Conservation (phyloP, 2,113 vertebrate genomes). For the Nesoenas mayeri region DNA sequence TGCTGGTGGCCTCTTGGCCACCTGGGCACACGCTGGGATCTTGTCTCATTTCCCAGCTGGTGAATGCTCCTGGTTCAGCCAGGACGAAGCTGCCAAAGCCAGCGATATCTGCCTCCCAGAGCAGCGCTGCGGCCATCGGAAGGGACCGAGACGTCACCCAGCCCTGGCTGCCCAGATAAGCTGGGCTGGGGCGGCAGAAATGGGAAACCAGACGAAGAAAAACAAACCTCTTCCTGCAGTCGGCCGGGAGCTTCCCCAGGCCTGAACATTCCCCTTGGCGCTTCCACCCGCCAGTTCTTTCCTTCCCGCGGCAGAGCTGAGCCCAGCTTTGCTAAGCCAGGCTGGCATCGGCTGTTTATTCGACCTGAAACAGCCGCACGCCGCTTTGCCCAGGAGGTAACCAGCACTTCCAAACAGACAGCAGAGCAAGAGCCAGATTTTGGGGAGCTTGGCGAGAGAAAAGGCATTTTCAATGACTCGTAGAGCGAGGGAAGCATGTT, state of each 20-base stretch:
- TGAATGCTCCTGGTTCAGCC: background rate
- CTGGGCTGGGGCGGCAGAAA: background rate
- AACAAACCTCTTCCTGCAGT: constrained; percentile 2
- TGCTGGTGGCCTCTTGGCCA: no score
- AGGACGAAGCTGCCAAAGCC: background rate
- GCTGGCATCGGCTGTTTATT: background rate
- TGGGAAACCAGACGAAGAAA: background rate
- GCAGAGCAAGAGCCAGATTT: background rate
- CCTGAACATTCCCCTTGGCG: background rate
- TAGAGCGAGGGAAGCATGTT: fast-evolving
- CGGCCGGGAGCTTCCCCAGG: background rate
- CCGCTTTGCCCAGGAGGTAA: no score
- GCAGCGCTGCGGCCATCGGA: background rate
- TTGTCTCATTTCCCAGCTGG: no score
- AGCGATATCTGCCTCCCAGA: background rate
- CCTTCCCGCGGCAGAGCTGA: background rate
- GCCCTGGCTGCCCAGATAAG: background rate
- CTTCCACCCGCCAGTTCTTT: background rate
- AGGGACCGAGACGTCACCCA: background rate
- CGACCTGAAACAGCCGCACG: background rate
- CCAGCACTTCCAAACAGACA: background rate
- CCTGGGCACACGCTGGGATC: no score
- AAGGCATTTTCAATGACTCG: fast-evolving
- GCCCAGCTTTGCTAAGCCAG: background rate
- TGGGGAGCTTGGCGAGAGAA: background rate